Base-by-base conservation (phyloP, 92 coral and sea anemone genomes). In the Epizoanthus scotinus region DNA sequence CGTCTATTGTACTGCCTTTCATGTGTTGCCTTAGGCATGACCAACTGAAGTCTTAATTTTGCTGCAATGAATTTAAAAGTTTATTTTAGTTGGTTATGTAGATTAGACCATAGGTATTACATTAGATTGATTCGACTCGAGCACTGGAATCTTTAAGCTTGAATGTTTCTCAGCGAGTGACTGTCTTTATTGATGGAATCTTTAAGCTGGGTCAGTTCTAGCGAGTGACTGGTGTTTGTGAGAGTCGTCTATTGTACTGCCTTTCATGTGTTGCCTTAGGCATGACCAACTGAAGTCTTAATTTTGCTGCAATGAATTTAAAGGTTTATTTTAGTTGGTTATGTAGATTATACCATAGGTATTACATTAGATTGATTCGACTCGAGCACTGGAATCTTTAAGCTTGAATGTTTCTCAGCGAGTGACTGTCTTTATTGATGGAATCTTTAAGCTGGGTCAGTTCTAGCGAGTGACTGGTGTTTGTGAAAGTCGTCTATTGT, bases 191-290 rank as follows among this genome's bases (percentile, higher is more conserved):
- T n/a, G 22, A 68, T 40, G 73, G 73, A 68, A 68, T 68, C 26
- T 68, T 68, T 68, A 42, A 68, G 18, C 73, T 68, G 73, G 56
- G 19, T 24, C 17, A 28, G 36, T 28, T 64, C 0, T 0, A 44
- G 70, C 27, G 55, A 38, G 57, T 68, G 73, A 38, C 73, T 68
- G 55, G 29, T 68, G 73, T 68, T 38, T 68, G 73, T 42, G 27
- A 68, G 73, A 68, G 73, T 40, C 42, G 6, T 6, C 67, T 61
- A 29, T 68, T 42, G 73, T 68, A 14, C 31, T 5, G 55, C 10
- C 55, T 47, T 68, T 68, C 55, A 15, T 68, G 8, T 40, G 28
- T 40, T 42, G 73, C 73, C 36, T 1, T 4, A 31, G 36, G 4
- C 36, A 4, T 1, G 36, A 31, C 36, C 4, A 31, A 31, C 36